Evolutionary conservation across 30 jellyfish, hydroid and myxozoan genomes (phyloP), one percentile per base, ranked within the genome.

Genomic region (Pelagia noctiluca): DNA sequence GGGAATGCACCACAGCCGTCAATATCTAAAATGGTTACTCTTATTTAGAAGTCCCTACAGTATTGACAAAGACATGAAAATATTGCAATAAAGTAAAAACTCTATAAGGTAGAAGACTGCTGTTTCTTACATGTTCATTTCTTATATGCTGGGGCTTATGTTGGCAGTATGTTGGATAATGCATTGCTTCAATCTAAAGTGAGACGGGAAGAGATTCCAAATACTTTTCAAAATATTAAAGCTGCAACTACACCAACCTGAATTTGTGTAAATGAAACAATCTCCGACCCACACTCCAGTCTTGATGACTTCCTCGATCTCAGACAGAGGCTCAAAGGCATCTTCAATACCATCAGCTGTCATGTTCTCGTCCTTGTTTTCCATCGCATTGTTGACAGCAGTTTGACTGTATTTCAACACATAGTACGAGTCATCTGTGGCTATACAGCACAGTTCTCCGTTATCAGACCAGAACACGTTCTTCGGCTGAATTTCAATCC

Each of bases 281-380:
- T 95, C 99, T 33, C 98, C 98, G 35, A 95, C 99, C 99, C 99
- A 95, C 3, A 95, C 67, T 70, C 99, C 99, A 75, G 98, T 95
- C 81, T 90, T 95, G 71, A 91, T 72, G 63, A 90, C 87, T 75
- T 95, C 99, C 74, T 90, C 99, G 29, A 95, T 90, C 85, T 95
- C 98, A 21, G 98, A 90, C 2, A 95, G 79, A 1, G 91, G 97
- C 99, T 94, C 99, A 64, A 94, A 94, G 5, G 99, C 99, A 62
- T 94, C 96, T 62, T 94, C 99, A 26, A 94, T 71, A 12, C 99
- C 99, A 66, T 94, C 99, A 35, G 91, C 99, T 19, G 99, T 94
- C 38, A 94, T 54, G 37, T 71, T 61, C 72, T 94, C 97, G 36
- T 89, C 97, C 50, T 80, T 94, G 63, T 94, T 94, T 60, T 94